Evolutionary conservation across 2,797 vertebrate genomes (phyloP).

Genomic region (Malacoraja senta): DNA sequence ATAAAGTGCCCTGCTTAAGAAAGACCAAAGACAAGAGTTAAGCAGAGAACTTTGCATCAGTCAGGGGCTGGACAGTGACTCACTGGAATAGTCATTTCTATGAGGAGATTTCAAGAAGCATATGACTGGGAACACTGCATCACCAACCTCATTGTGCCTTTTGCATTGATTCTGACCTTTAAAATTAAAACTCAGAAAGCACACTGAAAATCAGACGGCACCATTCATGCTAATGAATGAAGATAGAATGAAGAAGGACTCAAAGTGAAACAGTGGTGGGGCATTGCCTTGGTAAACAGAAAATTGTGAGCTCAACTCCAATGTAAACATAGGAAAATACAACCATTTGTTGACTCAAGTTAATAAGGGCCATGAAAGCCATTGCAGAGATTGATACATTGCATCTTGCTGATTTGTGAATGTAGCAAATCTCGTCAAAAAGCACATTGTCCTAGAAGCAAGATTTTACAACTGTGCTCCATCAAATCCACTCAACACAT

Average conservation of each 20-base stretch:
- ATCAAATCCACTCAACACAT: neutral
- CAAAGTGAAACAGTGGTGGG: neutral
- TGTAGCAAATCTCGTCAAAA: neutral
- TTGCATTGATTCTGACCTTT: neutral
- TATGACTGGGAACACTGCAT: neutral
- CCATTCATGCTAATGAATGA: neutral
- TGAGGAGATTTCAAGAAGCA: neutral
- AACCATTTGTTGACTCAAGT: slow-evolving; percentile 28
- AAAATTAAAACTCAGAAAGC: too few relatives aligned
- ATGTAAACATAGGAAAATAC: neutral
- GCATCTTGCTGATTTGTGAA: neutral
- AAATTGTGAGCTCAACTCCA: neutral
- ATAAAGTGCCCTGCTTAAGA: too few relatives aligned
- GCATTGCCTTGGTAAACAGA: neutral
- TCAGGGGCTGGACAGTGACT: too few relatives aligned
- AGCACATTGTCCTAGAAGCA: slow-evolving; percentile 6
- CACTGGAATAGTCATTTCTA: too few relatives aligned
- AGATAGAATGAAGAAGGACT: neutral
- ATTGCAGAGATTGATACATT: neutral
- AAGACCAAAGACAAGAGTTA: neutral
- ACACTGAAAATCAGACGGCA: neutral
- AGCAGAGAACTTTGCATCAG: neutral
- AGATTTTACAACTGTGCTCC: neutral
- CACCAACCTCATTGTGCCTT: neutral
- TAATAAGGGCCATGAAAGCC: neutral